phyloP scores from a whole-genome alignment of 2,113 vertebrate species.

The Halichoerus grypus region DNA sequence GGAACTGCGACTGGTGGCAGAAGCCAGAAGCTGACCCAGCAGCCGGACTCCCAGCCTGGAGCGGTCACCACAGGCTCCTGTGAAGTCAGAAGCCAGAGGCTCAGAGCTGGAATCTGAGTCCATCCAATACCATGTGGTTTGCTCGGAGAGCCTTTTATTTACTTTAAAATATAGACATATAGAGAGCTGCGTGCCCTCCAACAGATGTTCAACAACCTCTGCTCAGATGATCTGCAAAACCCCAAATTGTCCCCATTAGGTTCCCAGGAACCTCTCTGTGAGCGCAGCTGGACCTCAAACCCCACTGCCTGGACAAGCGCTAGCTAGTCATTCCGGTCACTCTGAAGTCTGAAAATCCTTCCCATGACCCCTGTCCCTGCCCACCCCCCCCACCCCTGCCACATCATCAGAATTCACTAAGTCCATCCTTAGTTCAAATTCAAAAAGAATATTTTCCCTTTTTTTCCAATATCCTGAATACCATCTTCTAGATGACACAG shows the following conservation, averaged over 20 bases:
- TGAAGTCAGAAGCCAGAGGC: conserved; percentile 72
- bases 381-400: conserved; percentile 3
- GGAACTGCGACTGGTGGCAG: not conserved
- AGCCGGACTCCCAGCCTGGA: conserved; percentile 25
- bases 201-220: conserved; percentile 45
- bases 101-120: conserved; percentile 33
- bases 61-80: conserved; percentile 72
- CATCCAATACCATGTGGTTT: conserved; percentile 77
- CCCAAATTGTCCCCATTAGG: conserved; percentile 79
- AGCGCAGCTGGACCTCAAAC: conserved; percentile 73
- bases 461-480: not conserved
- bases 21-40: conserved; percentile 80
- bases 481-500: not conserved
- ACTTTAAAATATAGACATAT: conserved; percentile 81
- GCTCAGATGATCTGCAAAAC: conserved; percentile 74
- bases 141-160: conserved; percentile 76
- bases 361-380: not conserved
- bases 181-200: conserved; percentile 42
- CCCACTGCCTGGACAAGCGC: conserved; percentile 67
- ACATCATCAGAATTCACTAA: conserved; percentile 68
- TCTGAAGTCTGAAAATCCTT: conserved; percentile 64
- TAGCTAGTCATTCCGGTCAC: conserved; percentile 68
- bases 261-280: conserved; percentile 73
- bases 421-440: not conserved
- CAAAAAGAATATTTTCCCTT: not conserved